Evolutionary conservation across 2,797 vertebrate genomes (phyloP).

Genomic region (Epinephelus malabaricus): DNA sequence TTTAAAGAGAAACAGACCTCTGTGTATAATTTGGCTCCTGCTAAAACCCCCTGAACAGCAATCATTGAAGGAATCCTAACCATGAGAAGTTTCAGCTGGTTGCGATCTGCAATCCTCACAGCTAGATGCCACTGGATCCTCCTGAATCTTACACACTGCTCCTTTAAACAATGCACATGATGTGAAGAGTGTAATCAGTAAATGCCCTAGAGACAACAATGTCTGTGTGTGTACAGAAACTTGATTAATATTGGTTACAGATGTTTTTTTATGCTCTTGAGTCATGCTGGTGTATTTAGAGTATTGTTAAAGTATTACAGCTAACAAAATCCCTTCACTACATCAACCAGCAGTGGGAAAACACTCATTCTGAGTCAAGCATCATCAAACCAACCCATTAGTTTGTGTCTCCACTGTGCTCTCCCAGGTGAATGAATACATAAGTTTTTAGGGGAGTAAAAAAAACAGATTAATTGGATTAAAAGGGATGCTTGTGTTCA

Average conservation of each 20-base stretch:
- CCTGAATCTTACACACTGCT: no score
- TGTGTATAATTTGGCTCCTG: no score
- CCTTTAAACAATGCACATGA: not conserved
- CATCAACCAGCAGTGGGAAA: constrained; percentile 30
- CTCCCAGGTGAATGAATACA: constrained; percentile 45
- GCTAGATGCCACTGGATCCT: no score
- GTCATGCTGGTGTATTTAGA: not conserved
- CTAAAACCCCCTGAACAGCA: no score
- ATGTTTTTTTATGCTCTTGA: not conserved
- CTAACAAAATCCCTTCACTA: constrained; percentile 17
- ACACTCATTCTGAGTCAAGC: constrained; percentile 38
- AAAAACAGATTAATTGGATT: constrained; percentile 60
- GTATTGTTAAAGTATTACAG: constrained; percentile 20
- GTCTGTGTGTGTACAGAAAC: constrained; percentile 5
- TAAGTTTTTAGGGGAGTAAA: constrained; percentile 36
- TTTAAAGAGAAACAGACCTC: no score
- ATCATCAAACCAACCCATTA: constrained; percentile 50
- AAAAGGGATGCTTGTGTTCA: constrained; percentile 56
- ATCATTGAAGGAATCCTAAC: no score
- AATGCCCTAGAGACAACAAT: not conserved
- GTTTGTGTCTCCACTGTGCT: constrained; percentile 34
- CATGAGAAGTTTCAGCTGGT: no score
- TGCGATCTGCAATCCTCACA: no score
- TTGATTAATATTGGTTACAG: not conserved
- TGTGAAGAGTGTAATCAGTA: not conserved